Evolutionary conservation across 2,113 vertebrate species (phyloP).

Genomic region (Oceanites oceanicus): DNA sequence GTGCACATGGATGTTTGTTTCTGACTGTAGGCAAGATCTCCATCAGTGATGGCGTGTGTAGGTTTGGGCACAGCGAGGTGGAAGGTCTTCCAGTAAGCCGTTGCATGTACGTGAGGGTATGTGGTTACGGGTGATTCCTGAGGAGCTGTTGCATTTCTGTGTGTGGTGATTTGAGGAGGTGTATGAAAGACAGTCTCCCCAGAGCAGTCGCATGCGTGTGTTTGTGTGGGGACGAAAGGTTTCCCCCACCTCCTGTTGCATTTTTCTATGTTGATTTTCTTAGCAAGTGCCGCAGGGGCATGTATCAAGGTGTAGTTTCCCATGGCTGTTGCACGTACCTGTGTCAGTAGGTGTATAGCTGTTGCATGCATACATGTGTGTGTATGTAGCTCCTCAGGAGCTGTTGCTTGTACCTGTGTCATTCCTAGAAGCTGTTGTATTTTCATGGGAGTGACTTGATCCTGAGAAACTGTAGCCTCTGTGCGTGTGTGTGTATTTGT

Average conservation of each 20-base stretch:
- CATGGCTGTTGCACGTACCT: background rate
- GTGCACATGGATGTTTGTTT: background rate
- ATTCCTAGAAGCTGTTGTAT: background rate
- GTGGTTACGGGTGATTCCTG: background rate
- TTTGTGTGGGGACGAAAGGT: background rate
- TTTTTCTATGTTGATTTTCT: background rate
- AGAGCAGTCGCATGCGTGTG: background rate
- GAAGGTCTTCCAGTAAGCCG: background rate
- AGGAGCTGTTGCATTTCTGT: background rate
- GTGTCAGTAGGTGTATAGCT: background rate
- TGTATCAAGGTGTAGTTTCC: background rate
- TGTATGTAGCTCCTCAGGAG: background rate
- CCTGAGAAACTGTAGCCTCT: background rate
- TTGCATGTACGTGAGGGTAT: rapidly evolving
- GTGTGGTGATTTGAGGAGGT: background rate
- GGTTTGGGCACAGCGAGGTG: background rate
- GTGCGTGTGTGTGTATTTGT: background rate
- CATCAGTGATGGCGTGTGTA: rapidly evolving
- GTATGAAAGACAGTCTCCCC: background rate
- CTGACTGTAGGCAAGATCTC: background rate
- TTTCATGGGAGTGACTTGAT: background rate
- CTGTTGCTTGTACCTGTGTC: background rate
- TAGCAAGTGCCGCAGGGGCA: background rate
- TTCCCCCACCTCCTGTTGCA: background rate
- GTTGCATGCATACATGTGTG: rapidly evolving